These are phyloP conservation scores for Sympetrum striolatum DNA, from an alignment of 2,888 invertebrate species.

Conservation along the genomic window DNA sequence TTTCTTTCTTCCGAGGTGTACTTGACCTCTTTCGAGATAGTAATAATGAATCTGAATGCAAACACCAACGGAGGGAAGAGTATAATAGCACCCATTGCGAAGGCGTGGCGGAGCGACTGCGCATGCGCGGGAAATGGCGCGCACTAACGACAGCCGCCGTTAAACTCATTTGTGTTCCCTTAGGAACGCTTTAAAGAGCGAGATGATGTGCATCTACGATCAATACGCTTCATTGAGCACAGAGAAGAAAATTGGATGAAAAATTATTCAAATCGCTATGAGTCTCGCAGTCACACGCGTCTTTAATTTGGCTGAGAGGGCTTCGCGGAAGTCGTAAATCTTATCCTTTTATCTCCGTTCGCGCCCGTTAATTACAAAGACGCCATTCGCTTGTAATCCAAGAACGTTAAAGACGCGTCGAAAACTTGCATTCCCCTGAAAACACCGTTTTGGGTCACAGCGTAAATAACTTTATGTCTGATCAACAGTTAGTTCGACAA, in stretches of 20 bases:
- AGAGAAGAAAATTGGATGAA: neutral
- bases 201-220: neutral
- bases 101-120: neutral
- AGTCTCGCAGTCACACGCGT: no score
- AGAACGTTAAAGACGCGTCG: neutral
- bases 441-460: no score
- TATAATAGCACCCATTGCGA: no score
- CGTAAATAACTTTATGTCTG: no score
- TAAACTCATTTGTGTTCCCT: slow-evolving; percentile 19
- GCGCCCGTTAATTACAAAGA: neutral
- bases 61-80: no score
- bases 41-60: no score
- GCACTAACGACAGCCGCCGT: slow-evolving; percentile 13
- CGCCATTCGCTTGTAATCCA: no score
- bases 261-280: neutral
- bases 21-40: no score
- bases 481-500: no score
- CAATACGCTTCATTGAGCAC: neutral
- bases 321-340: neutral
- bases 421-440: neutral
- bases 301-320: no score
- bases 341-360: neutral
- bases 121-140: neutral
- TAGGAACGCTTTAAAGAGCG: neutral
- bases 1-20: no score